A percentile compares a stretch with the other conserved stretches of the same genome.
Conservation (phyloP, 2,797 vertebrate species). For the Botia almorhae region DNA sequence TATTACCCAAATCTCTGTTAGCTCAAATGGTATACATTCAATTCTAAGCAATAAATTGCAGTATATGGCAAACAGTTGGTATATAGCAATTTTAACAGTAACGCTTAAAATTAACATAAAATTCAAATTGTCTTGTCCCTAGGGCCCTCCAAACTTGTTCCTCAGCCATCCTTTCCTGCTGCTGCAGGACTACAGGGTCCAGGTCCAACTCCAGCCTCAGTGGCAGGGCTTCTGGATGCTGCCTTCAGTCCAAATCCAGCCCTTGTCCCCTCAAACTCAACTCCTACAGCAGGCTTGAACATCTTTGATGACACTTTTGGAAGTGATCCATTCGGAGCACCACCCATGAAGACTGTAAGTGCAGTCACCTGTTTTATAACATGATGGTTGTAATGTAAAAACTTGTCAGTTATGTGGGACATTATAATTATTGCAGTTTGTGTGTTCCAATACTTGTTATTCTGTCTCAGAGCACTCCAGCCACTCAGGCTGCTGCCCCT, state of each 20-base stretch:
- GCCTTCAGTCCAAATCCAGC: slow-evolving; percentile 67
- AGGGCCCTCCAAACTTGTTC: slow-evolving; percentile 76
- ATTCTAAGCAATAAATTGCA: background rate
- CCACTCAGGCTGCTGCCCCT: slow-evolving; percentile 64
- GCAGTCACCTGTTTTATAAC: background rate
- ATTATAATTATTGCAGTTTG: background rate
- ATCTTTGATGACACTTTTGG: slow-evolving; percentile 85
- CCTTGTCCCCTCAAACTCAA: slow-evolving; percentile 52
- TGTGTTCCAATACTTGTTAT: background rate
- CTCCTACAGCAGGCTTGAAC: slow-evolving; percentile 57
- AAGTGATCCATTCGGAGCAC: slow-evolving; percentile 72
- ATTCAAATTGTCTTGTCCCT: slow-evolving; percentile 30
- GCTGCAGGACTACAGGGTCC: slow-evolving; percentile 5
- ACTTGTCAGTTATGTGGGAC: background rate
- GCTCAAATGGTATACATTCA: slow-evolving; percentile 68
- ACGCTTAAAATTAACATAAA: background rate
- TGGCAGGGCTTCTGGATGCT: slow-evolving; percentile 61
- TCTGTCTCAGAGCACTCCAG: slow-evolving; percentile 59
- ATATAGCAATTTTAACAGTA: background rate
- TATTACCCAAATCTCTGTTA: slow-evolving; percentile 75
- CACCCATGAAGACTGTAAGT: slow-evolving; percentile 75
- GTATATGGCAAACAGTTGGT: background rate
- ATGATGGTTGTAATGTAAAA: background rate
- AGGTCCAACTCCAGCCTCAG: slow-evolving; percentile 38
- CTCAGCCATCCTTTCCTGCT: slow-evolving; percentile 61